Evolutionary conservation across 2,888 invertebrate species (phyloP).

Genomic region (Idaea biselata): DNA sequence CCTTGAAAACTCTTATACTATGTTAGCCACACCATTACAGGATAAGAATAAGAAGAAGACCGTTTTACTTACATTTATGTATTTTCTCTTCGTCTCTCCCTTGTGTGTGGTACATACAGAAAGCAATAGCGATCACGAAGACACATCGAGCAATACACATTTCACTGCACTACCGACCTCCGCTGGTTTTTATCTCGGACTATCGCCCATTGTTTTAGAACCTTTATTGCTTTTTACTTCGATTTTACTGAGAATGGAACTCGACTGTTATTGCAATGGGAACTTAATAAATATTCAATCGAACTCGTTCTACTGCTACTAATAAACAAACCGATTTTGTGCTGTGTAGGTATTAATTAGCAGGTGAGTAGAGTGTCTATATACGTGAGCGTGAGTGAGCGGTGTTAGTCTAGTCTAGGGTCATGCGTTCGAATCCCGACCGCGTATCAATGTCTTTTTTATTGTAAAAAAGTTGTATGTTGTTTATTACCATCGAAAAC

Average conservation of each 20-base stretch:
- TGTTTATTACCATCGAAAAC: too few relatives aligned
- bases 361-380: neutral
- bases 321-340: neutral
- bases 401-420: too few relatives aligned
- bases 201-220: conserved; percentile 37
- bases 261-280: neutral
- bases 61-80: conserved; percentile 55
- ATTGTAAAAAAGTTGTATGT: too few relatives aligned
- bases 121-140: conserved; percentile 33
- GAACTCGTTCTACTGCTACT: neutral
- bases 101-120: conserved; percentile 32
- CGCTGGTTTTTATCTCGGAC: conserved; percentile 31
- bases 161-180: conserved; percentile 34
- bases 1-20: neutral
- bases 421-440: too few relatives aligned
- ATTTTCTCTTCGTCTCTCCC: conserved; percentile 73
- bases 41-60: neutral
- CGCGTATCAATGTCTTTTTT: too few relatives aligned
- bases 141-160: conserved; percentile 19
- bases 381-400: too few relatives aligned
- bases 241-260: neutral
- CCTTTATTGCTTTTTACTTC: conserved; percentile 22
- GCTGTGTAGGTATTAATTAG: neutral
- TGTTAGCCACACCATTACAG: neutral
- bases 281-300: conserved; percentile 1